Evolutionary conservation across 2,113 vertebrate genomes (phyloP).

Genomic region (Egretta garzetta): DNA sequence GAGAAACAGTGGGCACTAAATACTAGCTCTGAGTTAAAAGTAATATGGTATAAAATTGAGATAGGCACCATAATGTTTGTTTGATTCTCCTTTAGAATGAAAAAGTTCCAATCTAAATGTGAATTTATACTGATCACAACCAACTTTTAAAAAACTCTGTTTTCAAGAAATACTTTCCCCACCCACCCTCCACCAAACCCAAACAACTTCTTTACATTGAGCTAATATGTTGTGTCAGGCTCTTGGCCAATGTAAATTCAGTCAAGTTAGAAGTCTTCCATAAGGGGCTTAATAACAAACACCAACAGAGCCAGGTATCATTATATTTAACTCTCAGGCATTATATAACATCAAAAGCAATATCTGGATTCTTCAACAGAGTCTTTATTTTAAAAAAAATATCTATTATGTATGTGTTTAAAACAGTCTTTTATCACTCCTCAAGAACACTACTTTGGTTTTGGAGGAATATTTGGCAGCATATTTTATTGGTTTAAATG

Average conservation of each 20-base stretch:
- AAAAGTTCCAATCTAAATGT: neutral
- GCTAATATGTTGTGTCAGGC: neutral
- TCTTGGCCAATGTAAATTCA: neutral
- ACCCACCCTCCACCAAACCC: neutral
- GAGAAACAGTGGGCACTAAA: neutral
- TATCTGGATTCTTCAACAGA: neutral
- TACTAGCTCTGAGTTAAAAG: neutral
- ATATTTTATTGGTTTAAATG: constrained; percentile 26
- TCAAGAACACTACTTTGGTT: neutral
- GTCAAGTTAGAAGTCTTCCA: neutral
- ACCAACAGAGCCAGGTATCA: neutral
- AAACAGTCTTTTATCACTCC: neutral
- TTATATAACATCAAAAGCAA: constrained; percentile 22
- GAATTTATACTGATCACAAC: neutral
- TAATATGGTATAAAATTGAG: neutral
- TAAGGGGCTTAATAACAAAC: neutral
- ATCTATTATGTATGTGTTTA: neutral
- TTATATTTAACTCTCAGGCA: neutral
- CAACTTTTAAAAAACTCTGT: neutral
- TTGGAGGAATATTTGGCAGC: constrained; percentile 9
- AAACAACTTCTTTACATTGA: neutral
- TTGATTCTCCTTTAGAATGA: neutral
- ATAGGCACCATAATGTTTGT: neutral
- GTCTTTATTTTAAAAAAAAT: neutral
- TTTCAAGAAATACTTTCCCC: neutral